phyloP scores from a whole-genome alignment of 2,888 invertebrate species.

The Lepas anatifera region DNA sequence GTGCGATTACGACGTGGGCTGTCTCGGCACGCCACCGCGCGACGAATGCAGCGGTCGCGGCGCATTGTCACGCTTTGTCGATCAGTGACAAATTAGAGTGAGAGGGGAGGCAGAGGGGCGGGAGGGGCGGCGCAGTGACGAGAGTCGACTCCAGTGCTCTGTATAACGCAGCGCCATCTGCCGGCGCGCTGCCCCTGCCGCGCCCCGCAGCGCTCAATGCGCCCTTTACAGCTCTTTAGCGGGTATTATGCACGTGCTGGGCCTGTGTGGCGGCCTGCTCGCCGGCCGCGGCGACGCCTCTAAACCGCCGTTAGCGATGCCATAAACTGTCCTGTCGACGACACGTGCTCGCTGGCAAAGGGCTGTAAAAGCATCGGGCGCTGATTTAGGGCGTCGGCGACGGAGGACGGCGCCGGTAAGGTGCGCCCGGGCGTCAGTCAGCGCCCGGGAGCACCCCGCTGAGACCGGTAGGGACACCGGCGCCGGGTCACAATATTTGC shows the following conservation, averaged over 20 bases:
- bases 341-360: neutral
- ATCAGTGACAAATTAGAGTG: constrained; percentile 10
- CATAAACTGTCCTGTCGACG: neutral
- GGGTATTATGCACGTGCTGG: constrained; percentile 4
- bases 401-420: neutral
- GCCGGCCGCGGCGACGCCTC: neutral
- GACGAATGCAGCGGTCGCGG: neutral
- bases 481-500: neutral
- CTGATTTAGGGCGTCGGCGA: neutral
- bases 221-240: constrained; percentile 9
- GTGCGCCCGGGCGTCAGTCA: too few species aligned
- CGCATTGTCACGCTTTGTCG: constrained; percentile 10
- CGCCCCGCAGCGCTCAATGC: neutral
- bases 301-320: neutral
- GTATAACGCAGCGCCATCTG: too few species aligned
- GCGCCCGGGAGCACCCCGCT: too few species aligned
- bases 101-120: neutral
- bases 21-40: neutral
- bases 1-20: constrained; percentile 2
- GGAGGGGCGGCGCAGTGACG: too few species aligned
- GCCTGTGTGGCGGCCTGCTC: neutral
- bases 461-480: too few species aligned
- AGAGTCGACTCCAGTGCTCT: too few species aligned
- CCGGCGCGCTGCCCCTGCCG: neutral
- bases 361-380: neutral